Base-by-base conservation (phyloP, 2,888 invertebrate species). In the Pandemis heparana region DNA sequence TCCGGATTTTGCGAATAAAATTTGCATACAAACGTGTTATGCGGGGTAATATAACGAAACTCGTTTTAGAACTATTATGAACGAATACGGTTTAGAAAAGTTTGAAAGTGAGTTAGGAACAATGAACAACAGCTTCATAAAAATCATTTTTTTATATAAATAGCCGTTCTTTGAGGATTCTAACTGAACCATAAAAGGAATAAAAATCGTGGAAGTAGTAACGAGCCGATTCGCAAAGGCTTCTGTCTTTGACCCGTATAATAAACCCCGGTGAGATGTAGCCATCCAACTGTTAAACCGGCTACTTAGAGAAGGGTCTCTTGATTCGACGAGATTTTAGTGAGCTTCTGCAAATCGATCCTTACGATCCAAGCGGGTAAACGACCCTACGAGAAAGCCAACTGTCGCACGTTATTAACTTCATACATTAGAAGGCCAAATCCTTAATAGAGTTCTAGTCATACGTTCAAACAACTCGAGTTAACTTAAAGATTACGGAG, bases 11-110 rank as follows among this genome's bases (percentile, higher is more conserved):
- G 86, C 85, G 87, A 87, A 89, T 91, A 87, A 89, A 89, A 92
- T 93, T 93, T 89, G 85, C 93, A 93, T 93, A 90, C 86, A 91
- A 92, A 91, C 90, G 88, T 89, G 87, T 88, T 90, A 87, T 88
- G 83, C 87, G 83, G 84, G 85, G 86, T 88, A 88, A 89, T 89
- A 85, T 82, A 82, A 81, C 77, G 83, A 83, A 86, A 86, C 87
- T 87, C 85, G 83, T 83, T 88, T 82, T 79, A 80, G 81, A 87
- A 87, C 86, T 88, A 87, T 83, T 84, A 69, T 41, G 48, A 61
- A 38, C 64, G 60, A 51, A 65, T 74, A 60, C 18, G 51, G 43
- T 51, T n/a, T 7, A n/a, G 60, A 65, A 74, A 74, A 64, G 43
- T 62, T 64, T 64, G 23, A 32, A 69, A 59, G 39, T 73, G 48